phyloP scores from a whole-genome alignment of 2,113 vertebrate genomes.

The Cynocephalus volans region DNA sequence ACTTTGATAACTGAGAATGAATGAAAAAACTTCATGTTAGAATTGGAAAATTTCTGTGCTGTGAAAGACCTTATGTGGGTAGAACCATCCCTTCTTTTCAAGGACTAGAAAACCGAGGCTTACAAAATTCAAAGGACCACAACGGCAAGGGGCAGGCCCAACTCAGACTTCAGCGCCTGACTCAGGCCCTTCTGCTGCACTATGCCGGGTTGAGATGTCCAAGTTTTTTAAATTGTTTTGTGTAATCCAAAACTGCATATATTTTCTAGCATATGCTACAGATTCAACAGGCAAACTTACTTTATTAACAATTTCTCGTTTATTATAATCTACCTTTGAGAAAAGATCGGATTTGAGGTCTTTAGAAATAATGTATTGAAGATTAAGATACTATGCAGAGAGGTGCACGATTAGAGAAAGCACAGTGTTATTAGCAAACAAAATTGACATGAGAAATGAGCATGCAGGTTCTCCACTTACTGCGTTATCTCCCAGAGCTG shows the following conservation, averaged over 20 bases:
- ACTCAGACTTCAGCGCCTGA: not conserved
- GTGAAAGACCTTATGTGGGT: not conserved
- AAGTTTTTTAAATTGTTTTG: not conserved
- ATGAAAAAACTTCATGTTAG: not conserved
- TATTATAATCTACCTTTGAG: constrained; percentile 4
- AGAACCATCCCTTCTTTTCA: not conserved
- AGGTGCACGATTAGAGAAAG: not conserved
- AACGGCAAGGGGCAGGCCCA: not conserved
- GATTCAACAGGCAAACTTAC: constrained; percentile 17
- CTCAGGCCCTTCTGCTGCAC: not conserved
- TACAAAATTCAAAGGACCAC: not conserved
- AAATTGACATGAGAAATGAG: constrained; percentile 49
- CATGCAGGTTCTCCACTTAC: constrained; percentile 89
- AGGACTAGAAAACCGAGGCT: not conserved
- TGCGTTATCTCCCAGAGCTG: constrained; percentile 93
- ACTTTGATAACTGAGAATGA: constrained; percentile 13
- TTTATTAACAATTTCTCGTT: constrained; percentile 34
- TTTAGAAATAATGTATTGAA: constrained; percentile 62
- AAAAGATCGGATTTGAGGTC: constrained; percentile 8
- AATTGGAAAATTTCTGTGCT: not conserved
- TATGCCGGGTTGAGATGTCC: not conserved
- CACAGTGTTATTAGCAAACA: constrained; percentile 48
- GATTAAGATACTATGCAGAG: constrained; percentile 56
- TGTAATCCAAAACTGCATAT: not conserved
- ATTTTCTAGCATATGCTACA: not conserved